Evolutionary conservation across 2,888 invertebrate species (phyloP).

Genomic region (Pollenia griseotomentosa): DNA sequence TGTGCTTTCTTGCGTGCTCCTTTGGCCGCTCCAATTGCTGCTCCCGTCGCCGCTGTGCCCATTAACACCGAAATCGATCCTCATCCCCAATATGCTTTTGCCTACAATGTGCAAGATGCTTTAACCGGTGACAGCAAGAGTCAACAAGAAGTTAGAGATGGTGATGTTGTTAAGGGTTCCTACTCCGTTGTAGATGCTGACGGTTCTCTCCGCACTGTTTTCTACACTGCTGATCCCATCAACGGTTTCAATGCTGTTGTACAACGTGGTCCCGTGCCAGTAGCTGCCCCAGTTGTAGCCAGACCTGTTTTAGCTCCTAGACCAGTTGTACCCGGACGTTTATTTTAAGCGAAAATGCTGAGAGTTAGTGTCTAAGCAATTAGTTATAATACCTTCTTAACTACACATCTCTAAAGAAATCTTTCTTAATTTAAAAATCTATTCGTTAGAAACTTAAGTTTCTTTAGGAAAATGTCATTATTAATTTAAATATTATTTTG

Average conservation of each 20-base stretch:
- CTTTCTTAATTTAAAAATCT: conserved; percentile 28
- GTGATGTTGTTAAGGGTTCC: conserved; percentile 86
- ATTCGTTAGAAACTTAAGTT: conserved; percentile 14
- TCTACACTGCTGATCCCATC: conserved; percentile 81
- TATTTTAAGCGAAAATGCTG: conserved; percentile 62
- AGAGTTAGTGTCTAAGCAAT: not conserved
- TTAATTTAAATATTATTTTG: conserved; percentile 65
- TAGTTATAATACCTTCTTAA: conserved; percentile 16
- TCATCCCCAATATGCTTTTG: conserved; percentile 88
- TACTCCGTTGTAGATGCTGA: conserved; percentile 82
- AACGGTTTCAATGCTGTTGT: conserved; percentile 85
- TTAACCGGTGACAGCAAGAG: conserved; percentile 87
- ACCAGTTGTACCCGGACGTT: conserved; percentile 75
- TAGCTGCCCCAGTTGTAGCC: conserved; percentile 76
- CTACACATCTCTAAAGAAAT: conserved; percentile 5
- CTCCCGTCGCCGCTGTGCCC: conserved; percentile 73
- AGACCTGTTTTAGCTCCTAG: conserved; percentile 75
- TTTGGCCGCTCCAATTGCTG: conserved; percentile 73
- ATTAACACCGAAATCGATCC: conserved; percentile 79
- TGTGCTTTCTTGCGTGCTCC: conserved; percentile 76
- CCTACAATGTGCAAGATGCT: conserved; percentile 89
- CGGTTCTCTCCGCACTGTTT: conserved; percentile 80
- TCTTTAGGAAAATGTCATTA: conserved; percentile 55
- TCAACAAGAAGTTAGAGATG: conserved; percentile 86
- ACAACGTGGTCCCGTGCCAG: conserved; percentile 86